Conservation (phyloP, 2,797 vertebrate genomes). For the Chelon auratus region DNA sequence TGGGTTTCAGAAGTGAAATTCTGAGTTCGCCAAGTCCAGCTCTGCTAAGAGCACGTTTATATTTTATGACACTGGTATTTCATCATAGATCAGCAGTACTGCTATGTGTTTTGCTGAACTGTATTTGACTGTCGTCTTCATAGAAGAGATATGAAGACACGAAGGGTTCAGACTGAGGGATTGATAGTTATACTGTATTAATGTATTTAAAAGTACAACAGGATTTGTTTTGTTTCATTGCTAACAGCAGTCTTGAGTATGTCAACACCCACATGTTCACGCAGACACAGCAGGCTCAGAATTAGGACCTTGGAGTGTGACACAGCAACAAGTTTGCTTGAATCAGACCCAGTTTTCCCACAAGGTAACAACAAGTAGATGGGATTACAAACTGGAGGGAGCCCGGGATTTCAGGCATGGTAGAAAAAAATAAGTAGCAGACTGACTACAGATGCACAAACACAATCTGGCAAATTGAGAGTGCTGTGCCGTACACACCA, state of each 20-base stretch:
- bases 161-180: not conserved
- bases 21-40: conserved; percentile 9
- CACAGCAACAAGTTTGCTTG: no score
- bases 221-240: conserved; percentile 1
- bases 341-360: no score
- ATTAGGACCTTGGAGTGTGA: no score
- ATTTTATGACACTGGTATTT: conserved; percentile 10
- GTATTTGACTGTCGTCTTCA: not conserved
- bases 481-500: no score
- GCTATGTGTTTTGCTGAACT: not conserved
- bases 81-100: not conserved
- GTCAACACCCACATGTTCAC: not conserved
- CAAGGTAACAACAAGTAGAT: no score
- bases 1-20: conserved; percentile 21
- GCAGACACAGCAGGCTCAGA: not conserved
- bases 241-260: not conserved
- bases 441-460: not conserved
- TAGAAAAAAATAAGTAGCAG: not conserved
- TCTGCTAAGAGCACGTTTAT: not conserved
- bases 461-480: no score
- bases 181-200: not conserved
- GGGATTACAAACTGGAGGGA: not conserved
- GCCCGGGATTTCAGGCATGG: not conserved
- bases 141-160: no score
- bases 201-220: not conserved